phyloP scores from a whole-genome alignment of 2,113 vertebrate species.

The Neomonachus schauinslandi region DNA sequence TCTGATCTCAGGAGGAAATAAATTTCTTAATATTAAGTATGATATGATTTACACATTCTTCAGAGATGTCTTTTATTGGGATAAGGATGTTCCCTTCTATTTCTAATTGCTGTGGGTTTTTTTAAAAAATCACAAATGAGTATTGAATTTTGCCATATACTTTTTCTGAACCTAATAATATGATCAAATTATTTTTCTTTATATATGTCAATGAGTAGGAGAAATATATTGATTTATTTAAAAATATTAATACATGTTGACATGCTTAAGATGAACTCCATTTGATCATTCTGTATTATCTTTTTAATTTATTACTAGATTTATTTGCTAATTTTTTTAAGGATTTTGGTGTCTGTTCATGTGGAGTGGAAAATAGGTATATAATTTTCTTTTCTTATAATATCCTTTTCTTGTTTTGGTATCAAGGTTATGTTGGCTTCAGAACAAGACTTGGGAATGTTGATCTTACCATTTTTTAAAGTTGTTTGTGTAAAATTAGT shows the following conservation, averaged over 20 bases:
- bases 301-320: neutral
- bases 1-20: neutral
- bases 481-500: neutral
- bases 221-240: neutral
- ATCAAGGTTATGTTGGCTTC: neutral
- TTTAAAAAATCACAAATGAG: neutral
- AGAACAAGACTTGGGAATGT: neutral
- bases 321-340: neutral
- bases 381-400: neutral
- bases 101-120: neutral
- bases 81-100: neutral
- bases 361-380: neutral
- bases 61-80: neutral
- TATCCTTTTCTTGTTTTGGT: neutral
- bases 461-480: neutral
- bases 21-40: neutral
- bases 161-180: neutral
- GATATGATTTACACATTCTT: neutral
- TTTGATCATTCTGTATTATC: neutral
- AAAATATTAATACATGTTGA: neutral
- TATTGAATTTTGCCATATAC: neutral
- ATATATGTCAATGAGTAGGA: neutral
- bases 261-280: neutral
- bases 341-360: neutral
- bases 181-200: slow-evolving; percentile 15